These are phyloP conservation scores for Atopsyche davidsoni DNA, from an alignment of 1,140 invertebrate genomes.

Conservation along the genomic window DNA sequence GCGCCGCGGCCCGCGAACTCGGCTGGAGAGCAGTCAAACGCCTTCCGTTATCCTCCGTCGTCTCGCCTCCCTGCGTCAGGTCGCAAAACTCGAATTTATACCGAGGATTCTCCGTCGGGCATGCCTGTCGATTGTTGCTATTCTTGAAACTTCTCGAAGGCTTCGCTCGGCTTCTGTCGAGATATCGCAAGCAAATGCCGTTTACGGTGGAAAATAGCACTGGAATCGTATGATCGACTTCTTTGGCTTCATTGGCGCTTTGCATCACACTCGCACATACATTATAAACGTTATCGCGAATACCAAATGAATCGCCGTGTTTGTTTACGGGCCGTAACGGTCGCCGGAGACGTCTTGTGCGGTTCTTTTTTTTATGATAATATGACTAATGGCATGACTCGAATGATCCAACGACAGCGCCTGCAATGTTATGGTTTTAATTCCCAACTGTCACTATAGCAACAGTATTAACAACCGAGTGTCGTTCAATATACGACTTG, in stretches of 20 bases:
- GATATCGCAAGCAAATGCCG: slow-evolving; percentile 19
- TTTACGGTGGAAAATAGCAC: slow-evolving; percentile 23
- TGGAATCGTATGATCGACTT: slow-evolving; percentile 15
- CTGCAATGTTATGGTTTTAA: too few relatives aligned
- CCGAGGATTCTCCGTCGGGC: slow-evolving; percentile 8
- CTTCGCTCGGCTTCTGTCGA: slow-evolving; percentile 7
- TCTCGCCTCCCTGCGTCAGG: slow-evolving; percentile 13
- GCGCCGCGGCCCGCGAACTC: neutral
- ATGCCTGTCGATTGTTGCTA: slow-evolving; percentile 11
- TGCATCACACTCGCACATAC: neutral
- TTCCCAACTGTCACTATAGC: too few relatives aligned
- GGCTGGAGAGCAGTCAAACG: neutral
- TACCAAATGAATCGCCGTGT: too few relatives aligned
- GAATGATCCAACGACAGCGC: too few relatives aligned
- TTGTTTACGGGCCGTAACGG: too few relatives aligned
- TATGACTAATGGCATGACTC: too few relatives aligned
- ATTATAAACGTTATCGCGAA: too few relatives aligned
- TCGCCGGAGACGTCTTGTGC: too few relatives aligned
- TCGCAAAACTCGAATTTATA: slow-evolving; percentile 26
- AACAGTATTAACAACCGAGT: too few relatives aligned
- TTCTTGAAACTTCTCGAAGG: slow-evolving; percentile 2
- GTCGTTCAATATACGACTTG: too few relatives aligned
- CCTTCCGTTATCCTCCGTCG: slow-evolving; percentile 1
- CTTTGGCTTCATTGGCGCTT: neutral
- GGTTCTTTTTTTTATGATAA: too few relatives aligned